These are phyloP conservation scores for Mormyrus lacerda DNA, from an alignment of 2,113 vertebrate genomes.

Conservation along the genomic window DNA sequence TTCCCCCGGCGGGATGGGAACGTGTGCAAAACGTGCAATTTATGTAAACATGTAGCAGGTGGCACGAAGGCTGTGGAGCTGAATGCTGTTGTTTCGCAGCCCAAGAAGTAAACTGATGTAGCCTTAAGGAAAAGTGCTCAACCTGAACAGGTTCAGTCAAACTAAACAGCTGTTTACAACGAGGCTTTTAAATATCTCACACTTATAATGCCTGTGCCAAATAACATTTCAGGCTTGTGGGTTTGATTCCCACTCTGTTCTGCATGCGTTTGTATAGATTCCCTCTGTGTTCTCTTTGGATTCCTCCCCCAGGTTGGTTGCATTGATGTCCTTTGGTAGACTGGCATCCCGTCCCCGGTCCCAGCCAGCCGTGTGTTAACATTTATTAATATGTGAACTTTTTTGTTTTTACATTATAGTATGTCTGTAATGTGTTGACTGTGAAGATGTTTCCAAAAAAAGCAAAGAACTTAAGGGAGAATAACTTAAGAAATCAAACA, in stretches of 20 bases:
- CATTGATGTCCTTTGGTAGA: neutral
- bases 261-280: neutral
- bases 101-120: neutral
- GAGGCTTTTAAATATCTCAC: neutral
- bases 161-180: neutral
- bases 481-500: neutral
- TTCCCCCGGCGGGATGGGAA: neutral
- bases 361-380: neutral
- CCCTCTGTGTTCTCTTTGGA: neutral
- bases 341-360: neutral
- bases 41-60: neutral
- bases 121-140: neutral
- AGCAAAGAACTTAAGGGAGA: neutral
- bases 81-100: neutral
- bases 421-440: neutral
- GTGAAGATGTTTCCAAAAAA: neutral
- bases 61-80: neutral
- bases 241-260: neutral
- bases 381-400: neutral
- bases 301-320: neutral
- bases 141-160: neutral
- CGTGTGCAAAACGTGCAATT: neutral
- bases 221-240: neutral
- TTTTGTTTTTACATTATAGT: neutral
- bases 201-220: neutral